Evolutionary conservation across 2,113 vertebrate species (phyloP).

Genomic region (Manacus vitellinus): DNA sequence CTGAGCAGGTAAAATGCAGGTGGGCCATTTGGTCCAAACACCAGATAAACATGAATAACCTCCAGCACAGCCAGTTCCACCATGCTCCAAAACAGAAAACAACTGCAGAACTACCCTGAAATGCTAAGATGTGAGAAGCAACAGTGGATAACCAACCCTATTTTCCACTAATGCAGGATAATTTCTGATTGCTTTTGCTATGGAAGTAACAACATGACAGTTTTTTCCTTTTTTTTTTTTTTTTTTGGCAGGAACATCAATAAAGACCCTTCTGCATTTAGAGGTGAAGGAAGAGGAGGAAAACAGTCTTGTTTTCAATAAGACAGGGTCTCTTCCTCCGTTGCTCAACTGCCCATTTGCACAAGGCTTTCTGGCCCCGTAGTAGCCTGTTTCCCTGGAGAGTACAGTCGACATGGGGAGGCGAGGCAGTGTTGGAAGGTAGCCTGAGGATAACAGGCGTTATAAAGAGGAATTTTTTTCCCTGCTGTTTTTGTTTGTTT

Average conservation of each 20-base stretch:
- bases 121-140: not conserved
- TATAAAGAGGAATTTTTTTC: conserved; percentile 74
- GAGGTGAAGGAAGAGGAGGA: not conserved
- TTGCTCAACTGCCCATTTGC: conserved; percentile 52
- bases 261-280: not conserved
- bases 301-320: conserved; percentile 46
- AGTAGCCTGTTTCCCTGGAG: conserved; percentile 36
- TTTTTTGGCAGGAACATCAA: not conserved
- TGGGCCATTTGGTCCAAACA: not conserved
- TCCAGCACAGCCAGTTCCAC: not conserved
- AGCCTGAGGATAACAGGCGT: conserved; percentile 75
- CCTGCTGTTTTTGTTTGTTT: conserved; percentile 77
- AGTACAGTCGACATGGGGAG: conserved; percentile 24
- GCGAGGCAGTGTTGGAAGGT: conserved; percentile 62
- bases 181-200: not conserved
- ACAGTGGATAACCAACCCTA: not conserved
- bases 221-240: not conserved
- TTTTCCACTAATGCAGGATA: not conserved
- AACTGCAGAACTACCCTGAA: not conserved
- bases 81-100: not conserved
- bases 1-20: not conserved
- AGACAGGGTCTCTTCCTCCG: not conserved
- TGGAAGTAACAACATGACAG: not conserved
- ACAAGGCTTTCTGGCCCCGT: conserved; percentile 45
- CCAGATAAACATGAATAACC: not conserved